Conservation (phyloP, 2,888 invertebrate species). For the Diarsia rubi region DNA sequence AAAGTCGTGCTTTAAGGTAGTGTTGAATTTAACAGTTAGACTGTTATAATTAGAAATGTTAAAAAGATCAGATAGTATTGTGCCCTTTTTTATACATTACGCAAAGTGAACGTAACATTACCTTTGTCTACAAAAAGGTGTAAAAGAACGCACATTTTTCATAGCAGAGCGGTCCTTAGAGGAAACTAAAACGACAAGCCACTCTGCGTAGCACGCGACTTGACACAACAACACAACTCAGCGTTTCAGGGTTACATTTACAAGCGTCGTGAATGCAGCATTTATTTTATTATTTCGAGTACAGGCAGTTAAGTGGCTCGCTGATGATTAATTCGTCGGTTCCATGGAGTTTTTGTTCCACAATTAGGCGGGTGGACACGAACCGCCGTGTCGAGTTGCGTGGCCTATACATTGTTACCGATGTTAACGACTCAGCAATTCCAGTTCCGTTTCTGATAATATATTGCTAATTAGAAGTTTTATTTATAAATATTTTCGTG, state of each 20-base stretch:
- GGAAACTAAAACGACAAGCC: constrained; percentile 25
- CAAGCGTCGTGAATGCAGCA: constrained; percentile 74
- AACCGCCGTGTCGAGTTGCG: constrained; percentile 81
- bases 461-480: constrained; percentile 83
- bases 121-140: constrained; percentile 53
- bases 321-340: constrained; percentile 87
- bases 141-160: constrained; percentile 49
- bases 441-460: constrained; percentile 81
- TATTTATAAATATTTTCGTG: constrained; percentile 72
- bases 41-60: constrained; percentile 24
- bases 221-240: constrained; percentile 31
- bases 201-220: constrained; percentile 42
- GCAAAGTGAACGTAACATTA: constrained; percentile 35
- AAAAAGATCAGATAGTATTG: constrained; percentile 15
- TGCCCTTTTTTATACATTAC: constrained; percentile 5
- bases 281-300: constrained; percentile 80
- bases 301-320: constrained; percentile 77
- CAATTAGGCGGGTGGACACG: constrained; percentile 83
- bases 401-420: constrained; percentile 81
- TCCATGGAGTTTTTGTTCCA: constrained; percentile 88
- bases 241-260: constrained; percentile 53
- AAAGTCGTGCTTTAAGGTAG: constrained; percentile 34
- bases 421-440: constrained; percentile 80
- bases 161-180: constrained; percentile 40
- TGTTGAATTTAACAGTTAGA: constrained; percentile 12